A percentile compares a stretch with the other conserved stretches of the same genome.
Conservation (phyloP, 2,797 vertebrate species). For the Poeciliopsis presidionis region DNA sequence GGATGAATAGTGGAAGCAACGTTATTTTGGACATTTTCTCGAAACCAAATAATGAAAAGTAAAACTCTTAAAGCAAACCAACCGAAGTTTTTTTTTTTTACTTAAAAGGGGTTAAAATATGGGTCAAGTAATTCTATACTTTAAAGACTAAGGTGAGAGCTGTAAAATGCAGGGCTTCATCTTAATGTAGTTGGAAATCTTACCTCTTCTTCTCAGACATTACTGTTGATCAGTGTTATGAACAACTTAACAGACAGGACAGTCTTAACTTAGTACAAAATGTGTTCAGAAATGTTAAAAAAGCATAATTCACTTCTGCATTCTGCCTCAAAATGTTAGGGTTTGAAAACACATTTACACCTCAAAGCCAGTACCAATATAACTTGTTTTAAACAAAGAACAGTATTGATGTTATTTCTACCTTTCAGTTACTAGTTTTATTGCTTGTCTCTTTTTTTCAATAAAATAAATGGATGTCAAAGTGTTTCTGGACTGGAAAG, state of each 20-base stretch:
- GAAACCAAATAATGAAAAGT: not conserved
- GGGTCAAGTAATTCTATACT: not conserved
- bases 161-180: not conserved
- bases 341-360: not conserved
- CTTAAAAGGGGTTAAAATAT: not conserved
- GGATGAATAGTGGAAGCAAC: slow-evolving; percentile 74
- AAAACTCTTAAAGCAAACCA: not conserved
- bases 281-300: not conserved
- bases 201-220: not conserved
- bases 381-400: not conserved
- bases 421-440: not conserved
- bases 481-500: slow-evolving; percentile 2
- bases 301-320: not conserved
- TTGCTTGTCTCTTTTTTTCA: not conserved
- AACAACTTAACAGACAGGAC: not conserved
- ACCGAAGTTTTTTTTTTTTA: not conserved
- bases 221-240: slow-evolving; percentile 33
- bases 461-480: not conserved
- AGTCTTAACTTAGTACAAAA: not conserved
- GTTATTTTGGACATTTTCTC: not conserved
- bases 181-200: not conserved
- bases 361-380: not conserved
- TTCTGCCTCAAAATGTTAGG: not conserved
- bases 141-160: not conserved
- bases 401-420: not conserved